Conservation (phyloP, 2,113 vertebrate species). For the Forbesichthys papilliferus region DNA sequence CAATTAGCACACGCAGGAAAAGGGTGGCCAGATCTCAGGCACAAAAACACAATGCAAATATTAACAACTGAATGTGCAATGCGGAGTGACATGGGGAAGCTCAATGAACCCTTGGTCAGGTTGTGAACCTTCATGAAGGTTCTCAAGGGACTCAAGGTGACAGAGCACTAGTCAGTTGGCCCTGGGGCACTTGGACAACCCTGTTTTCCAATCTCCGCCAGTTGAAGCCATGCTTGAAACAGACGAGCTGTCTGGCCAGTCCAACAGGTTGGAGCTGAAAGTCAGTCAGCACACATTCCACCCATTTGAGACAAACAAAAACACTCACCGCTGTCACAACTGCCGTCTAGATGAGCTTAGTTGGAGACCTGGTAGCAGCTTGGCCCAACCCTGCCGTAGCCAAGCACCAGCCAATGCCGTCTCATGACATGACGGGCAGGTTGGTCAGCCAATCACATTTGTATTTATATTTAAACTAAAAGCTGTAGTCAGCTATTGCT, state of each 20-base stretch:
- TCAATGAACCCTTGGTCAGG: background rate
- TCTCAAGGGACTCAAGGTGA: background rate
- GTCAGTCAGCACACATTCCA: constrained; percentile 58
- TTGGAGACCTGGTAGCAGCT: constrained; percentile 43
- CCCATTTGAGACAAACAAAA: constrained; percentile 60
- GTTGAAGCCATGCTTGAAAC: background rate
- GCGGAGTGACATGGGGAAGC: background rate
- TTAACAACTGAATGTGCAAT: too few species aligned
- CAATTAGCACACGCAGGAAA: too few species aligned
- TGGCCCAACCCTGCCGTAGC: background rate
- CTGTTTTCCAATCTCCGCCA: background rate
- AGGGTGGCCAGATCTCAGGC: too few species aligned
- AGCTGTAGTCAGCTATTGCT: too few species aligned
- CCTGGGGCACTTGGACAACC: background rate
- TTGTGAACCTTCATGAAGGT: background rate
- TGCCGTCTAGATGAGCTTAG: constrained; percentile 44
- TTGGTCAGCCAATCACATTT: constrained; percentile 7
- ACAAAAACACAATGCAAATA: too few species aligned
- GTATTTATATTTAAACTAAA: too few species aligned
- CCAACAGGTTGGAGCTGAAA: constrained; percentile 64
- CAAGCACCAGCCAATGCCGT: constrained; percentile 18
- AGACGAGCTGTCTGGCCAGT: constrained; percentile 9
- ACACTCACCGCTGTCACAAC: constrained; percentile 54
- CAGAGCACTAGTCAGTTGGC: background rate
- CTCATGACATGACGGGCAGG: constrained; percentile 16